phyloP scores from a whole-genome alignment of 2,888 invertebrate species.

The Listrodromus nycthemerus region DNA sequence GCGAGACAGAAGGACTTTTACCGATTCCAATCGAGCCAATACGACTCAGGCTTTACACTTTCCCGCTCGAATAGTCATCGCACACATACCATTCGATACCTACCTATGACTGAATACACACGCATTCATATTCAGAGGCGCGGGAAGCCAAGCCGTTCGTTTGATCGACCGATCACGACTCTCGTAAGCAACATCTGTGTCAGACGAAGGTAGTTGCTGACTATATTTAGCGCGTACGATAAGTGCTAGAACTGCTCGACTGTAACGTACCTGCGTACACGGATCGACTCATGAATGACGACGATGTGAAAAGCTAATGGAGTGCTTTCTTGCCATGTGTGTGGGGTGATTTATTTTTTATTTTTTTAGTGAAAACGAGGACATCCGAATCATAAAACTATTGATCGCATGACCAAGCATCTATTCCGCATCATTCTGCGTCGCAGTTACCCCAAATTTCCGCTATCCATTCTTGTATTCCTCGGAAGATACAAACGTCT shows the following conservation, averaged over 20 bases:
- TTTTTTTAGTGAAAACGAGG: neutral
- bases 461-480: neutral
- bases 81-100: neutral
- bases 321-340: neutral
- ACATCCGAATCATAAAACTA: neutral
- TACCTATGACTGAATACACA: neutral
- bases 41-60: constrained; percentile 32
- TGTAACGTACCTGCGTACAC: neutral
- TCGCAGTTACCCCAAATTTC: neutral
- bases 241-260: neutral
- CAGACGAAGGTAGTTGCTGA: neutral
- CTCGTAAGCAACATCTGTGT: constrained; percentile 20
- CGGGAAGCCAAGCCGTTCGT: constrained; percentile 23
- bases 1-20: constrained; percentile 17
- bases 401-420: neutral
- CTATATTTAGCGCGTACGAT: neutral
- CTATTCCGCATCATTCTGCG: neutral
- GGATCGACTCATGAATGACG: neutral
- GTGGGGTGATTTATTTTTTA: neutral
- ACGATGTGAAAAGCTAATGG: neutral
- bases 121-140: constrained; percentile 24
- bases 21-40: constrained; percentile 14
- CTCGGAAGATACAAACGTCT: neutral
- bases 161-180: constrained; percentile 40
- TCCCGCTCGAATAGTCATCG: constrained; percentile 41